Evolutionary conservation across 1,140 invertebrate genomes (phyloP).

Genomic region (Pseudachorutes palmiensis): DNA sequence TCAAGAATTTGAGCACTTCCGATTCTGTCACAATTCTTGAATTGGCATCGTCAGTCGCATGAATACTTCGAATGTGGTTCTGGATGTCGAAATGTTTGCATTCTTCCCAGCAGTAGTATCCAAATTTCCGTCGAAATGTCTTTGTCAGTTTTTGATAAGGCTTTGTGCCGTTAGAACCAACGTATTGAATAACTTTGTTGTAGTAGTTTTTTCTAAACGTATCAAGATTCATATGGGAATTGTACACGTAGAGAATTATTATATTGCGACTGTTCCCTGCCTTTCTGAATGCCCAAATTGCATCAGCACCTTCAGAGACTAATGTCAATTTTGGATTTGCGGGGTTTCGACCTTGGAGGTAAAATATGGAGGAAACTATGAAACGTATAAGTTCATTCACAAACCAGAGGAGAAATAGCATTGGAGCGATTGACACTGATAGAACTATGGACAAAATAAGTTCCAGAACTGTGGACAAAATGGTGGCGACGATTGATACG

Average conservation of each 20-base stretch:
- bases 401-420: slow-evolving; percentile 10
- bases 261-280: slow-evolving; percentile 21
- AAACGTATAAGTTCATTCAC: slow-evolving; percentile 16
- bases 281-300: slow-evolving; percentile 31
- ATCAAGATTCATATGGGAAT: slow-evolving; percentile 14
- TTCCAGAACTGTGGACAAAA: neutral
- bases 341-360: neutral
- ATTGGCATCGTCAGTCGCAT: neutral
- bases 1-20: slow-evolving; percentile 21
- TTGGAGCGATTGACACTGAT: neutral
- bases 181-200: slow-evolving; percentile 19
- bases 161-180: slow-evolving; percentile 5
- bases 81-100: slow-evolving; percentile 26
- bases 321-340: slow-evolving; percentile 4
- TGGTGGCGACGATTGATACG: neutral
- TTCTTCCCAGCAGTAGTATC: slow-evolving; percentile 33
- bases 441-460: slow-evolving; percentile 9
- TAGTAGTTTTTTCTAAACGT: slow-evolving; percentile 18
- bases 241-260: slow-evolving; percentile 19
- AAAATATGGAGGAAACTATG: slow-evolving; percentile 4
- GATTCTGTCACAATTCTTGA: slow-evolving; percentile 21
- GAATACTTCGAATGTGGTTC: slow-evolving; percentile 26
- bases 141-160: slow-evolving; percentile 28
- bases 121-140: slow-evolving; percentile 21
- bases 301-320: slow-evolving; percentile 25